Evolutionary conservation across 2,113 vertebrate species (phyloP).

Genomic region (Corythornis cristatus): DNA sequence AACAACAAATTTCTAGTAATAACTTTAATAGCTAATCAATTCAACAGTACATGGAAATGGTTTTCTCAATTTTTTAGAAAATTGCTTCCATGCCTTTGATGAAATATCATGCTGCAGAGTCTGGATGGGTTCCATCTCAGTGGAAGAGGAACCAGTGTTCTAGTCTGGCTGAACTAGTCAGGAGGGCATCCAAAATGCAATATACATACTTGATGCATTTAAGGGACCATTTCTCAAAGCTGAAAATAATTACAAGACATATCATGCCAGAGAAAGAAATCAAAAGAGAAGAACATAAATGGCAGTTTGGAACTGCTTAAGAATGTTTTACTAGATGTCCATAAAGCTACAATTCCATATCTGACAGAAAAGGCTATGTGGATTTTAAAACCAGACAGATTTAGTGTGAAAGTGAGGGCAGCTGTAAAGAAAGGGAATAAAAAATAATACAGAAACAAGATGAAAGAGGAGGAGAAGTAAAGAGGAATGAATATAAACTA

Average conservation of each 20-base stretch:
- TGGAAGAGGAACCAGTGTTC: neutral
- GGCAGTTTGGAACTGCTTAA: conserved; percentile 13
- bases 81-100: neutral
- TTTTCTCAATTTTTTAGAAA: neutral
- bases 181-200: neutral
- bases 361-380: neutral
- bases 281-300: neutral
- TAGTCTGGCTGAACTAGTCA: neutral
- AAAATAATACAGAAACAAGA: neutral
- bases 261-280: neutral
- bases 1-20: neutral
- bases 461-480: neutral
- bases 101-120: neutral
- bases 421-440: neutral
- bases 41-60: neutral
- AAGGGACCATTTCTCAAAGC: neutral
- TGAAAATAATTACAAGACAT: conserved; percentile 8
- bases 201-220: neutral
- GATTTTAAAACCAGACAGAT: neutral
- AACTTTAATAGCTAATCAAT: neutral
- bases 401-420: neutral
- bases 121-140: conserved; percentile 11
- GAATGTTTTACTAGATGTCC: neutral
- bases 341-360: neutral
- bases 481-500: neutral